Evolutionary conservation across 2,113 vertebrate genomes (phyloP), one percentile per base, ranked within the genome.

Genomic region (Suncus etruscus): DNA sequence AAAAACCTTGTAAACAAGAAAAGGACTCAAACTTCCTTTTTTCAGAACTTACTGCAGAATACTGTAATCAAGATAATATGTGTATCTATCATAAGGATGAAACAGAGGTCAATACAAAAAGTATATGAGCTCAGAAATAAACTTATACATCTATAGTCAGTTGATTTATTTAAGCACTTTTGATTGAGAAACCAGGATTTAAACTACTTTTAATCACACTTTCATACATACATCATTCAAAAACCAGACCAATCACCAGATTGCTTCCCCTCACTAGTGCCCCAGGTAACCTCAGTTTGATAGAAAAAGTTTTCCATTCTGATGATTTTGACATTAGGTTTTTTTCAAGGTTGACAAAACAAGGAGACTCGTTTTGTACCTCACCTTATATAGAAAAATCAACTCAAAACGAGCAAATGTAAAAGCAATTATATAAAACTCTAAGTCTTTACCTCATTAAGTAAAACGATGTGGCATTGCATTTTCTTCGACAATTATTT

Each of bases 381-480:
- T 68, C 47, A 45, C 24, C 18, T 18, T 8, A 63, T 65, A 72
- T 29, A 69, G 11, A 83, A 89, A 89, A 81, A 68, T 66, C 25
- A 31, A 86, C 6, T 74, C 68, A 91, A 91, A 66, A 66, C 14
- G 18, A 54, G 66, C 69, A 91, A 91, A 74, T 54, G 11, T 54
- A 54, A 54, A 16, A 54, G 54, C 54, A 15, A 54, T 54, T 15
- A 16, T 80, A 51, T 80, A 73, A 80, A 86, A 45, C 9, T 54
- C 12, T 15, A 14, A 54, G 39, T 39, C 39, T 39, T 39, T 39
- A 39, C 39, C 39, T 39, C 39, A 39, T 39, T 39, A 39, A 39
- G 39, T 39, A 39, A 39, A 39, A 39, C 39, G 39, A 39, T 39
- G 39, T 39, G 39, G 39, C 39, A 39, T 5, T 39, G 39, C 39